Evolutionary conservation across 2,888 invertebrate genomes (phyloP).

Genomic region (Steromphala cineraria): DNA sequence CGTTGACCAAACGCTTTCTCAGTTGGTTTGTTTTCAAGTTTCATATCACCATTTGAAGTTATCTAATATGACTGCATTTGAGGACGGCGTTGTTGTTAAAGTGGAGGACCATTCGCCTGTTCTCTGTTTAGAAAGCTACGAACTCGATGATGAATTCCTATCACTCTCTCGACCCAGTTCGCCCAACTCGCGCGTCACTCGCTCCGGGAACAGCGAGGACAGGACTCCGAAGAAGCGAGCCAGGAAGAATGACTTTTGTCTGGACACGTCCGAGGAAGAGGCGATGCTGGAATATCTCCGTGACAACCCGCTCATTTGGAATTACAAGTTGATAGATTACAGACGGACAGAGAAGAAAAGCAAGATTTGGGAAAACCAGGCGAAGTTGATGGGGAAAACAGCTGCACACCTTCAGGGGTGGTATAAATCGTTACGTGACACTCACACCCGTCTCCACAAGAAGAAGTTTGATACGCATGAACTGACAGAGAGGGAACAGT

Average conservation of each 20-base stretch:
- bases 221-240: conserved; percentile 23
- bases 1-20: no score
- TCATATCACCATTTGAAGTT: no score
- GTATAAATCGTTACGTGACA: conserved; percentile 36
- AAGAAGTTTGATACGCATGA: conserved; percentile 33
- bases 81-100: no score
- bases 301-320: conserved; percentile 28
- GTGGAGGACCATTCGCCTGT: no score
- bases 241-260: conserved; percentile 23
- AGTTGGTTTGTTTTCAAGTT: no score
- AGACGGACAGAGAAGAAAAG: conserved; percentile 27
- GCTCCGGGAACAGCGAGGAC: no score
- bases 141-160: no score
- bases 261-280: conserved; percentile 23
- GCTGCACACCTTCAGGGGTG: conserved; percentile 32
- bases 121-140: no score
- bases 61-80: no score
- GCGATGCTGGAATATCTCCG: conserved; percentile 26
- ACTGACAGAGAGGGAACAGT: conserved; percentile 33
- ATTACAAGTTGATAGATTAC: conserved; percentile 31
- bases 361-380: conserved; percentile 34
- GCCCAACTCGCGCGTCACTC: no score
- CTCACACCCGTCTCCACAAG: conserved; percentile 31
- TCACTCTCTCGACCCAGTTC: no score
- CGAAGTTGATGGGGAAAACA: conserved; percentile 22